Evolutionary conservation across 2,888 invertebrate species (phyloP), one percentile per base, ranked within the genome.

Genomic region (Dastarcus helophoroides): DNA sequence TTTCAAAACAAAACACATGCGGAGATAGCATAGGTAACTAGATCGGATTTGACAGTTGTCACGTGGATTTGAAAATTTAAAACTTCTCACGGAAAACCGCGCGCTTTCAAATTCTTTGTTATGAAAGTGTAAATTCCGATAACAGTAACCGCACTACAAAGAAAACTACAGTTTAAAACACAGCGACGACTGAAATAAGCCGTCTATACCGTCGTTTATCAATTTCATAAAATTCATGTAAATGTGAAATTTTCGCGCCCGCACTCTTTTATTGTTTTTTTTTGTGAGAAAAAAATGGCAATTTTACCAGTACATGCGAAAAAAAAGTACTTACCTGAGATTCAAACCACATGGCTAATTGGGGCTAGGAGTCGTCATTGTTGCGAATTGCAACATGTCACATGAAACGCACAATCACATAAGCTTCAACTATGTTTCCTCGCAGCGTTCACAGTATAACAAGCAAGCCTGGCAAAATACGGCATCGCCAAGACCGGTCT

Each of bases 1-100:
- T 58, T 60, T 61, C 60, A 60, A 62, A 62, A 62, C 61, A 62
- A 62, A 62, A 61, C 62, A 60, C 59, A 60, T 60, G 60, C 59
- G 54, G 56, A 57, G 56, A 58, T 58, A 52, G 52, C 56, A 57
- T 56, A 60, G 58, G 59, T 57, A 58, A 59, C 56, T 53, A 56
- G 57, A 58, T 59, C 53, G 54, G 50, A 51, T 58, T 60, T 61
- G 62, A 61, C 60, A 60, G 58, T 58, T 58, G 60, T 60, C 60
- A 59, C 58, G 59, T 58, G 59, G 51, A 51, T 36, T 36, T 35
- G 37, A 36, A 42, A 44, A 46, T 45, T 38, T 23, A 26, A 33
- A 35, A 44, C 46, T 43, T 44, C 39, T 47, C 42, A 51, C 47
- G 44, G 48, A 48, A 50, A 53, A 49, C 36, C 30, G 21, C 11